phyloP scores from a whole-genome alignment of 2,797 vertebrate genomes.

The Pangasius mekongensis region DNA sequence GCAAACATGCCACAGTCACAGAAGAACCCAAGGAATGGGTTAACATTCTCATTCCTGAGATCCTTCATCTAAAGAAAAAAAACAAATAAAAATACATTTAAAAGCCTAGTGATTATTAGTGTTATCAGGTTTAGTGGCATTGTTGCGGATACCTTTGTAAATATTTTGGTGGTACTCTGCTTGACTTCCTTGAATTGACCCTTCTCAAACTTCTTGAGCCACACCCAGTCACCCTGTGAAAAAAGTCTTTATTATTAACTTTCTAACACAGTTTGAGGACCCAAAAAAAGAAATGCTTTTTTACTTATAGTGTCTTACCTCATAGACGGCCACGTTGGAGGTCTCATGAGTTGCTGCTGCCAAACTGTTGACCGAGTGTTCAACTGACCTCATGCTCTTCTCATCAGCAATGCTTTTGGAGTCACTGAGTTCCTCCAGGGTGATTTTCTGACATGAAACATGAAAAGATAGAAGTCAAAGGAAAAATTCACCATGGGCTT shows the following conservation, averaged over 20 bases:
- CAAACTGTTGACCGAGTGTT: conserved; percentile 80
- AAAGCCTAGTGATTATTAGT: neutral
- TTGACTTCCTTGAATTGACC: conserved; percentile 77
- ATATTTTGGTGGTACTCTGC: conserved; percentile 80
- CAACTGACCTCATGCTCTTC: conserved; percentile 74
- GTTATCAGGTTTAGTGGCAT: neutral
- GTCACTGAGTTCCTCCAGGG: conserved; percentile 82
- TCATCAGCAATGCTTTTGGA: conserved; percentile 78
- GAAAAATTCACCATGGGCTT: neutral
- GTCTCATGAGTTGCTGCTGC: conserved; percentile 80
- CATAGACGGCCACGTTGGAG: conserved; percentile 86
- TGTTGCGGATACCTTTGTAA: conserved; percentile 81
- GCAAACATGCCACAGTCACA: conserved; percentile 77
- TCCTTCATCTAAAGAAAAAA: conserved; percentile 80
- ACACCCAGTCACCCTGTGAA: conserved; percentile 88
- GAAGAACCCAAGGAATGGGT: conserved; percentile 83
- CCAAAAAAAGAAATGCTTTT: neutral
- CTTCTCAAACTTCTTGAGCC: conserved; percentile 86
- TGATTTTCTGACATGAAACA: conserved; percentile 80
- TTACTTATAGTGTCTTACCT: conserved; percentile 71
- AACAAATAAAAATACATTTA: neutral
- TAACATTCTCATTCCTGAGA: conserved; percentile 84
- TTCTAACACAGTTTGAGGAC: neutral
- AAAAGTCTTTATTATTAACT: neutral
- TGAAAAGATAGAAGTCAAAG: conserved; percentile 29